Conservation (phyloP, 2,888 invertebrate genomes). For the Tiliacea aurago region DNA sequence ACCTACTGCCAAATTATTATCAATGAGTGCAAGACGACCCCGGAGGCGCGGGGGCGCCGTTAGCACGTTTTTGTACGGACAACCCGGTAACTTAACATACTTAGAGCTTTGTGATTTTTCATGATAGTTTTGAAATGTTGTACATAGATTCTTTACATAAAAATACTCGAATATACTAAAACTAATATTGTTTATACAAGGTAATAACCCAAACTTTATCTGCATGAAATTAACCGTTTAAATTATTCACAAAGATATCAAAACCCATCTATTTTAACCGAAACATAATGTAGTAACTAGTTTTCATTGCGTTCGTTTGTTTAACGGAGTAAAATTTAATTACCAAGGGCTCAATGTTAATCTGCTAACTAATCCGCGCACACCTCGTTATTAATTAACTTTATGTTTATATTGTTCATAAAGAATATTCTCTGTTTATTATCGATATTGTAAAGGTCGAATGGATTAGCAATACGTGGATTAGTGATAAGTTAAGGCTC, state of each 20-base stretch:
- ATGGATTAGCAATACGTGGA: slow-evolving; percentile 24
- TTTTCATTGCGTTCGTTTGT: slow-evolving; percentile 22
- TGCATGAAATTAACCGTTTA: slow-evolving; percentile 1
- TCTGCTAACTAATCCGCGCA: slow-evolving; percentile 14
- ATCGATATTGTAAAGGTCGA: slow-evolving; percentile 18
- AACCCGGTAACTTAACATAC: too few relatives aligned
- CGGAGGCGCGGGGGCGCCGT: too few relatives aligned
- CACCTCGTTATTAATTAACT: slow-evolving; percentile 40
- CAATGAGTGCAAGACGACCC: too few relatives aligned
- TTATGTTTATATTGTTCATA: slow-evolving; percentile 34
- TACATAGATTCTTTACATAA: too few relatives aligned
- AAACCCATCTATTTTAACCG: slow-evolving; percentile 11
- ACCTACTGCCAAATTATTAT: too few relatives aligned
- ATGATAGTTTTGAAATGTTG: too few relatives aligned
- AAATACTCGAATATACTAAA: too few relatives aligned
- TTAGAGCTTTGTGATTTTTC: too few relatives aligned
- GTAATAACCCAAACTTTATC: not conserved
- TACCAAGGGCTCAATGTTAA: slow-evolving; percentile 19
- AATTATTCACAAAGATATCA: slow-evolving; percentile 15
- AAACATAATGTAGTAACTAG: slow-evolving; percentile 8
- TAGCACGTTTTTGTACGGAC: too few relatives aligned
- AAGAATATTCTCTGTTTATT: slow-evolving; percentile 13
- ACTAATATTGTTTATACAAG: not conserved
- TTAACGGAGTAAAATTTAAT: slow-evolving; percentile 39
- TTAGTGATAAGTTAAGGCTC: not conserved